A percentile compares a stretch with the other conserved stretches of the same genome.
Conservation (phyloP, 2,888 invertebrate genomes). For the Drosophila anomalipes region DNA sequence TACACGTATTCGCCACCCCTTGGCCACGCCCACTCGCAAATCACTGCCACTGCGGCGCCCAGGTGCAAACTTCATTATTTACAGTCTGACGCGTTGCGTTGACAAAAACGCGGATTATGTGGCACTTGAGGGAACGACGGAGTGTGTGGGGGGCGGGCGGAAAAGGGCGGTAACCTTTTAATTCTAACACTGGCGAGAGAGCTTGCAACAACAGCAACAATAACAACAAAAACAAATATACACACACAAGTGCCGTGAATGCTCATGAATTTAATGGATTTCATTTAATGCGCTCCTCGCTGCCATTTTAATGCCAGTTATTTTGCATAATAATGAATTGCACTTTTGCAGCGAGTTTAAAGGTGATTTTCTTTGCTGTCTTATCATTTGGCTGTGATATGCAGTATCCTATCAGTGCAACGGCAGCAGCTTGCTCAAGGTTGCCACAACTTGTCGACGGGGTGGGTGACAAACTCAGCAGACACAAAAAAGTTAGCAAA, state of each 20-base stretch:
- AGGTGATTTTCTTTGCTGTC: constrained; percentile 15
- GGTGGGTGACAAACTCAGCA: constrained; percentile 40
- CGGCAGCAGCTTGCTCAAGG: constrained; percentile 32
- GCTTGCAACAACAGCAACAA: constrained; percentile 15
- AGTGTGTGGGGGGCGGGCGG: neutral
- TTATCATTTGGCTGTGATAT: constrained; percentile 43
- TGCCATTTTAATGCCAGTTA: constrained; percentile 48
- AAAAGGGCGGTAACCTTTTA: constrained; percentile 48
- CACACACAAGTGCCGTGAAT: constrained; percentile 19
- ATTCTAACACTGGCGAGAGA: constrained; percentile 30
- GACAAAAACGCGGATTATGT: constrained; percentile 49
- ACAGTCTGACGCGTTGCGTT: constrained; percentile 81
- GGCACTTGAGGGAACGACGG: constrained; percentile 28
- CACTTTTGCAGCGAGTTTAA: constrained; percentile 33
- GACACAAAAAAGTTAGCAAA: constrained; percentile 48
- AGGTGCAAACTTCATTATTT: constrained; percentile 81
- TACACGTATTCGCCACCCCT: constrained; percentile 5
- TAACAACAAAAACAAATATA: neutral
- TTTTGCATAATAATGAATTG: constrained; percentile 58
- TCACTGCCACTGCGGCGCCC: constrained; percentile 43
- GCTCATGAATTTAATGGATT: constrained; percentile 76
- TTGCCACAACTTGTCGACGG: constrained; percentile 37
- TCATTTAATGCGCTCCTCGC: constrained; percentile 63
- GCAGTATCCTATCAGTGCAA: constrained; percentile 50
- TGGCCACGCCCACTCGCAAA: constrained; percentile 32